These are phyloP conservation scores for Ephestia elutella DNA, from an alignment of 1,140 invertebrate species.

Conservation along the genomic window DNA sequence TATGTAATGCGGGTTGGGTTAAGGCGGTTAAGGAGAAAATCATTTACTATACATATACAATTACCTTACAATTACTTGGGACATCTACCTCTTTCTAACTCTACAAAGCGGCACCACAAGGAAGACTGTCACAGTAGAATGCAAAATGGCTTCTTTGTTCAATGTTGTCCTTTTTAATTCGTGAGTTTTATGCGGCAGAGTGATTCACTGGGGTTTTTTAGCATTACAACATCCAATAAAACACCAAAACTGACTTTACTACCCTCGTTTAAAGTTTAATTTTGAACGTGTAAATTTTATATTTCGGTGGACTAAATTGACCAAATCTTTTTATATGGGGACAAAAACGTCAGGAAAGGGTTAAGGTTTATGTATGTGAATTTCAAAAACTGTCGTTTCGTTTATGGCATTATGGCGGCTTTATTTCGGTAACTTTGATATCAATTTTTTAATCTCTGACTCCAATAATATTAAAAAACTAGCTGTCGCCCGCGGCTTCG, in stretches of 20 bases:
- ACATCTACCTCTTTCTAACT: slow-evolving; percentile 34
- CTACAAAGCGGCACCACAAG: slow-evolving; percentile 58
- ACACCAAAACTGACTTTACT: not conserved
- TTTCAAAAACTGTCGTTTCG: slow-evolving; percentile 18
- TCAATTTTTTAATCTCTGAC: not conserved
- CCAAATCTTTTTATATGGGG: slow-evolving; percentile 19
- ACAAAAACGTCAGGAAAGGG: slow-evolving; percentile 27
- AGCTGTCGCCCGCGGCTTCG: too few species aligned
- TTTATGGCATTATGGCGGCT: slow-evolving; percentile 13
- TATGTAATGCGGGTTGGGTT: too few species aligned
- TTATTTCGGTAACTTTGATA: not conserved
- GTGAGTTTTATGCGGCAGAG: slow-evolving; percentile 70
- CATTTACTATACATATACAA: too few species aligned
- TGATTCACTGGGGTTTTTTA: slow-evolving; percentile 50
- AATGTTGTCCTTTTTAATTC: slow-evolving; percentile 71
- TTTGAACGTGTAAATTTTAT: not conserved
- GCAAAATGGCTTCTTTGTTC: slow-evolving; percentile 71
- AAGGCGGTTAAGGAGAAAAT: too few species aligned
- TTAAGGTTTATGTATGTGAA: slow-evolving; percentile 21
- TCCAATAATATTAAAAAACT: too few species aligned
- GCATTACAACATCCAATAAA: not conserved
- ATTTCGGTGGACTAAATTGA: slow-evolving; percentile 9
- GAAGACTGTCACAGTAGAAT: slow-evolving; percentile 64
- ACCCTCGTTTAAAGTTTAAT: not conserved
- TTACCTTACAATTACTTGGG: too few species aligned